Base-by-base conservation (phyloP, 2,113 vertebrate species). In the Atrichornis clamosus region DNA sequence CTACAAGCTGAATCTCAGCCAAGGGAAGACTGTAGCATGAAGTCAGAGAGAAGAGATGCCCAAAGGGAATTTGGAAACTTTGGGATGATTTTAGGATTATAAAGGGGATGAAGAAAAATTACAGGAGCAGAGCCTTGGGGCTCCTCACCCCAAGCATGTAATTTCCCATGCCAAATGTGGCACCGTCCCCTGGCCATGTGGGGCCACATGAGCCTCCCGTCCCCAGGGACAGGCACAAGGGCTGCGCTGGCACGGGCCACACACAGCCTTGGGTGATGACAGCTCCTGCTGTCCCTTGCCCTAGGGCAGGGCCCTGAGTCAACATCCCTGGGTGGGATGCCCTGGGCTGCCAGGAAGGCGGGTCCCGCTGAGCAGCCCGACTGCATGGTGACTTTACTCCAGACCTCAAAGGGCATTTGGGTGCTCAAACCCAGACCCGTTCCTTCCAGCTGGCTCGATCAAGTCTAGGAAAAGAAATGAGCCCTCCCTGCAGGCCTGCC, bases 161-260 rank as follows among this genome's bases (percentile, higher is more conserved):
- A 20, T 53, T 91, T 82, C 78, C 47, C 56, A 19, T 15, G 23
- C 21, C 30, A 24, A 41, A 47, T 1, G 35, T 2, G 3, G 26
- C 63, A 28, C 26, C 1, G 1, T 15, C 10, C 44, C 77, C n/a
- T 0, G 0, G 33, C 49, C 62, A 64, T 64, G 60, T 1, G 4
- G 28, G n/a, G 37, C n/a, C n/a, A 20, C 0, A 0, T 16, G 69
- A 46, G 26, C 17, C 56, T 67, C 42, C 47, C 2, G 3, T 44
- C 13, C 32, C 68, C 2, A 2, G 52, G 42, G 55, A 67, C 50
- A 46, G 60, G 64, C 26, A 23, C 16, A 11, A 69, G 70, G 56
- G 76, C 70, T 75, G 79, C 47, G 21, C 64, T 56, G 72, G 47
- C 42, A 37, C 0, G 1, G 67, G 33, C 52, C 44, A 64, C 39